phyloP scores from a whole-genome alignment of 2,797 vertebrate species.

The Heliangelus exortis region DNA sequence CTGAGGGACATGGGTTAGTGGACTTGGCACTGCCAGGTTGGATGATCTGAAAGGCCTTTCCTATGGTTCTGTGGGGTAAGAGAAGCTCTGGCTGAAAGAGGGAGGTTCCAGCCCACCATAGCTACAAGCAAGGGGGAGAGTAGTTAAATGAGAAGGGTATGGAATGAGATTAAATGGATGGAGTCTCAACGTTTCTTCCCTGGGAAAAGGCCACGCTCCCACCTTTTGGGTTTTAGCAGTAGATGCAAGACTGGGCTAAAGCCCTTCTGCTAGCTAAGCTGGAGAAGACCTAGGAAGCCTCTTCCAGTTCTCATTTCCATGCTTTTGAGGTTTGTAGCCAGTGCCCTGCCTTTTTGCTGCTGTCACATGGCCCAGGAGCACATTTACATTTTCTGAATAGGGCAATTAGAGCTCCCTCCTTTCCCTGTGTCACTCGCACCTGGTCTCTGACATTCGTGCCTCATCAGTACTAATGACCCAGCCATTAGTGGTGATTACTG shows the following conservation, averaged over 20 bases:
- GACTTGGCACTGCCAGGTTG: no score
- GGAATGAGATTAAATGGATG: background rate
- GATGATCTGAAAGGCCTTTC: no score
- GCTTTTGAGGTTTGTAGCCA: background rate
- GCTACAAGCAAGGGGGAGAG: background rate
- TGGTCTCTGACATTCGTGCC: conserved; percentile 31
- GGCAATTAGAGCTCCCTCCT: conserved; percentile 53
- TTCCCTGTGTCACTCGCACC: background rate
- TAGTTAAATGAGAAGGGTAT: background rate
- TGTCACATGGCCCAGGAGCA: background rate
- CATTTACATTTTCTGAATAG: conserved; percentile 68
- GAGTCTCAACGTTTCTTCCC: background rate
- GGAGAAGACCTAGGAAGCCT: background rate
- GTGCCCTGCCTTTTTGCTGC: background rate
- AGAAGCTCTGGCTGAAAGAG: background rate
- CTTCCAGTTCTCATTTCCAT: background rate
- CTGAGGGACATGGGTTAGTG: no score
- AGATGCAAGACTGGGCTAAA: background rate
- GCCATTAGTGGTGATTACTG: conserved; percentile 58
- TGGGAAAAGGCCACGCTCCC: rapidly evolving
- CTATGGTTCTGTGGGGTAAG: background rate
- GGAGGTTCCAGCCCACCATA: background rate
- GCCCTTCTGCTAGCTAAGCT: background rate
- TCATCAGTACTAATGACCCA: conserved; percentile 61
- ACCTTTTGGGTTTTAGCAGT: background rate